Evolutionary conservation across 2,113 vertebrate genomes (phyloP), one percentile per base, ranked within the genome.

Genomic region (Aegithalos caudatus): DNA sequence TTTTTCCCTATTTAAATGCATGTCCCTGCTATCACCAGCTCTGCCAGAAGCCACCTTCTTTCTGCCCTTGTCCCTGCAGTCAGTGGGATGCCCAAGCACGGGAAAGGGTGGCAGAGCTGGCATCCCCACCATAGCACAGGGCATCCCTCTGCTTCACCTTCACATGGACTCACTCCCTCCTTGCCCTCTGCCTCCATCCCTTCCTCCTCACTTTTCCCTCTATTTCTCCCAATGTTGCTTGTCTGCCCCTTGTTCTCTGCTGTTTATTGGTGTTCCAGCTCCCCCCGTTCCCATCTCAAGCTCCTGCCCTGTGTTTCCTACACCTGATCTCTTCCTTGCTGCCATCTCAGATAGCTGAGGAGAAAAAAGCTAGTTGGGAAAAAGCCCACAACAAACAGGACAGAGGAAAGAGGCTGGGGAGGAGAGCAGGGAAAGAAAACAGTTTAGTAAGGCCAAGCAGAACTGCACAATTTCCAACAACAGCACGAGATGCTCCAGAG

Each of bases 1-100:
- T 97, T 97, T 69, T 50, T 60, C 53, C 92, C 67, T 40, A 44
- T 95, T 96, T 79, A 95, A 96, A 95, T 6, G 31, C 62, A 56
- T 9, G 42, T 82, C 65, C 72, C 70, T 5, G 22, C 20, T 58
- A 20, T 29, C 13, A 3, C 45, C 16, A 29, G 89, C 79, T 81
- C 58, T 88, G 83, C 89, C 84, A 53, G 91, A 86, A 93, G 73
- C 57, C 73, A 78, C 56, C 81, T 74, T 73, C 60, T 24, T 80
- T 35, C 48, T 15, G 18, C 37, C 56, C 11, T 27, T 10, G 1
- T 19, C 33, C 15, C 25, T 18, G 69, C 47, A n/a, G 58, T 2
- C 9, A 1, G 13, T 10, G 56, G 47, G 54, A n/a, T 60, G 23
- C 28, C 56, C 1, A 7, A 66, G 56, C n/a, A 21, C 0, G 0